Base-by-base conservation (phyloP, 2,797 vertebrate species). In the Gymnodraco acuticeps region DNA sequence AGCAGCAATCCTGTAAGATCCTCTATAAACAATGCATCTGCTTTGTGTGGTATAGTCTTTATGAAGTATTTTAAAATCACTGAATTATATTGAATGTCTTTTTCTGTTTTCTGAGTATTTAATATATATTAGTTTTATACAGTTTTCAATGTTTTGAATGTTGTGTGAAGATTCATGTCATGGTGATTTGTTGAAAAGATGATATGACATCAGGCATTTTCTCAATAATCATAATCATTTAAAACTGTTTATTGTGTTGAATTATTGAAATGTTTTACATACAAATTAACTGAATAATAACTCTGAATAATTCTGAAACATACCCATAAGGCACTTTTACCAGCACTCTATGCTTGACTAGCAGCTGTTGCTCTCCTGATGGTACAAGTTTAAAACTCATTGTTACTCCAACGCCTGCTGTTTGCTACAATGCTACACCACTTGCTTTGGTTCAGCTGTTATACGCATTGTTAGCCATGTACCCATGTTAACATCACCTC, bases 401-500 rank as follows among this genome's bases (percentile, higher is more conserved):
- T 46, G 63, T 63, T 52, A 64, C 56, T 78, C 58, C 48, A 53
- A 12, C 64, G 27, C 47, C 66, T 65, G 56, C 73, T 81, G 52
- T 73, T 75, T 52, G 65, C 79, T 75, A 53, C 68, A 1, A 14
- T 41, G 38, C 68, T 61, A 9, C 76, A 43, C 68, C 63, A 10
- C 70, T 42, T 66, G 83, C 85, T 88, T 75, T 76, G 68, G 77
- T 80, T 75, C 84, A 84, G 81, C 80, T 90, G 72, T 86, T 63
- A 42, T 69, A 19, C 41, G 13, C 74, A 70, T 70, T 74, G 59
- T 86, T 81, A 69, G 54, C 76, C 84, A 80, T 84, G 60, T 58
- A 33, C 75, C 70, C 83, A 82, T 89, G 82, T 88, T 94, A 93
- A 93, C 90, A 86, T 84, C 90, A 82, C 68, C 90, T 94, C 86